These are phyloP conservation scores for Scaptomyza cyrtandrae DNA, from an alignment of 2,888 invertebrate species.

Conservation along the genomic window DNA sequence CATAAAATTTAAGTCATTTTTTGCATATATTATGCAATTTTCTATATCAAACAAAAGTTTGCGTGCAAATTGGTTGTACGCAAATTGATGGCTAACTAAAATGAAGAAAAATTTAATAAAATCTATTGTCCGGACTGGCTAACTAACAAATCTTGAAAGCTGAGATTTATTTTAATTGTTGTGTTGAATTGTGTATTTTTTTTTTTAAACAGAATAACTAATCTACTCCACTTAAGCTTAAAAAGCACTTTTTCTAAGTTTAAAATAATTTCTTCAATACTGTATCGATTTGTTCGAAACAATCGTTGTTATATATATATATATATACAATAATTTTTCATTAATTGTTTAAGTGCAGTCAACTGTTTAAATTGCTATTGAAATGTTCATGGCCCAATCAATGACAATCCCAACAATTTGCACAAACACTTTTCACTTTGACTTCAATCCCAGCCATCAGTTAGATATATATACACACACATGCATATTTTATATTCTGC, in stretches of 20 bases:
- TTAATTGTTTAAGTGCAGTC: conserved; percentile 59
- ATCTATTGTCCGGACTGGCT: neutral
- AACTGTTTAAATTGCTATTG: conserved; percentile 32
- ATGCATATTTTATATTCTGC: conserved; percentile 37
- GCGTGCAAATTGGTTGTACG: neutral
- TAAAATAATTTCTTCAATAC: conserved; percentile 2
- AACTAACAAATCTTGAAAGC: neutral
- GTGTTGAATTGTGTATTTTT: neutral
- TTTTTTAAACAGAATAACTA: neutral
- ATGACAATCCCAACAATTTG: conserved; percentile 60
- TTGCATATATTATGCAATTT: conserved; percentile 6
- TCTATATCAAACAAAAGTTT: neutral
- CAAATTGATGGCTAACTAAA: neutral
- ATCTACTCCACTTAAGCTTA: neutral
- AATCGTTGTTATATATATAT: neutral
- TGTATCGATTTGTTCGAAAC: neutral
- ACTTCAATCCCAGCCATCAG: conserved; percentile 39
- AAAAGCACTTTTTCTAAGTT: neutral
- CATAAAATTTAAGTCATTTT: neutral
- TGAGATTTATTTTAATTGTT: neutral
- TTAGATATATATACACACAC: neutral
- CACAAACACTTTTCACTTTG: conserved; percentile 61
- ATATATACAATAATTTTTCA: conserved; percentile 33
- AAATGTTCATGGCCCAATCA: conserved; percentile 67
- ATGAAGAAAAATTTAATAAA: neutral